phyloP scores from a whole-genome alignment of 2,888 invertebrate species.

The Phytoseiulus persimilis region DNA sequence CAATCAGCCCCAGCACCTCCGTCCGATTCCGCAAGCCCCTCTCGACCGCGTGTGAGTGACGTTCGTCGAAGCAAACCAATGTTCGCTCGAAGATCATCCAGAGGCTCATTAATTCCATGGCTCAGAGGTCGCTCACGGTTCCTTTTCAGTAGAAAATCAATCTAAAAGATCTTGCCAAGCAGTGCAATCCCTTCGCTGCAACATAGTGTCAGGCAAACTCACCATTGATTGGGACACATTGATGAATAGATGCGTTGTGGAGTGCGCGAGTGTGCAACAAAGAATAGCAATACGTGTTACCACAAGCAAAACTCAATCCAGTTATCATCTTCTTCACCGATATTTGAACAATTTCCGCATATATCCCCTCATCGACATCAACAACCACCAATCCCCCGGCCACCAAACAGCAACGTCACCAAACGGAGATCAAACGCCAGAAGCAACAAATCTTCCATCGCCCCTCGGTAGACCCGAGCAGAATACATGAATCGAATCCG shows the following conservation, averaged over 20 bases:
- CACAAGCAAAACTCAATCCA: neutral
- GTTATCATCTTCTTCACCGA: neutral
- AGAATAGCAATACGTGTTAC: neutral
- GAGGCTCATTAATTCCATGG: too few relatives aligned
- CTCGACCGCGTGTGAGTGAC: too few relatives aligned
- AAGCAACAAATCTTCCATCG: too few relatives aligned
- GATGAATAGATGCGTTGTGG: neutral
- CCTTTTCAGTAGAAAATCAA: neutral
- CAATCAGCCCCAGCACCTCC: too few relatives aligned
- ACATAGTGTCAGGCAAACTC: slow-evolving; percentile 5
- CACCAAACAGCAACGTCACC: neutral
- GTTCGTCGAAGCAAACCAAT: too few relatives aligned
- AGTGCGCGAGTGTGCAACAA: slow-evolving; percentile 5
- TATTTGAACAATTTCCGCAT: neutral
- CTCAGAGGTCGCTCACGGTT: neutral
- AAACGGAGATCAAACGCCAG: neutral
- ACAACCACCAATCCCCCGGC: neutral
- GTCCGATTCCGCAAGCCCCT: too few relatives aligned
- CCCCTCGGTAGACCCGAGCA: too few relatives aligned
- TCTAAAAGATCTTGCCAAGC: neutral
- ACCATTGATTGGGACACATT: neutral
- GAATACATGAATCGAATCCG: too few relatives aligned
- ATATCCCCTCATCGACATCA: neutral
- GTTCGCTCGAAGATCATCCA: too few relatives aligned
- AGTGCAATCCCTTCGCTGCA: neutral